Evolutionary conservation across 2,113 vertebrate species (phyloP).

Genomic region (Riparia riparia): DNA sequence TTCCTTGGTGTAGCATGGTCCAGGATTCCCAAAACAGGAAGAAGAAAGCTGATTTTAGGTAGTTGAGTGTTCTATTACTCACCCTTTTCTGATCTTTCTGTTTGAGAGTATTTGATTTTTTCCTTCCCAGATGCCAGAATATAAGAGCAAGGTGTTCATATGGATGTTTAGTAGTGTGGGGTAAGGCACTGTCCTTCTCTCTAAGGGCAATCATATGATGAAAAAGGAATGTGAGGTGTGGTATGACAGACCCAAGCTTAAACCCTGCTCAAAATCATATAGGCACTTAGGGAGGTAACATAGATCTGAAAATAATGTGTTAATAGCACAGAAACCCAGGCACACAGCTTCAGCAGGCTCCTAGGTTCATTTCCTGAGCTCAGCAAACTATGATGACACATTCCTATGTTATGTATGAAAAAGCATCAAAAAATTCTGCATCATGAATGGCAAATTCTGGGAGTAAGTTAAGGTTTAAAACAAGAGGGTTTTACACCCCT

Average conservation of each 20-base stretch:
- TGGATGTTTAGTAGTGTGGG: neutral
- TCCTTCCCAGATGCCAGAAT: neutral
- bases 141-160: neutral
- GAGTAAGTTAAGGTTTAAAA: neutral
- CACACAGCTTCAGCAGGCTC: neutral
- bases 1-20: neutral
- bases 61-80: neutral
- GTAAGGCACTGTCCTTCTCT: neutral
- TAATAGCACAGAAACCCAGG: neutral
- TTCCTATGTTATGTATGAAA: neutral
- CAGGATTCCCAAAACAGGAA: neutral
- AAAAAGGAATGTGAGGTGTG: neutral
- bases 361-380: neutral
- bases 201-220: neutral
- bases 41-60: neutral
- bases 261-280: neutral
- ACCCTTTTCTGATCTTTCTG: neutral
- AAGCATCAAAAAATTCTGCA: neutral
- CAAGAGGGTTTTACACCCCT: fast-evolving
- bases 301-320: neutral
- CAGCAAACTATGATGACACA: neutral
- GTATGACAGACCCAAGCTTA: neutral
- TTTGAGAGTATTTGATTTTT: neutral
- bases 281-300: neutral
- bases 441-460: neutral